Conservation (phyloP, 2,888 invertebrate species). For the Pristionchus japonicus region DNA sequence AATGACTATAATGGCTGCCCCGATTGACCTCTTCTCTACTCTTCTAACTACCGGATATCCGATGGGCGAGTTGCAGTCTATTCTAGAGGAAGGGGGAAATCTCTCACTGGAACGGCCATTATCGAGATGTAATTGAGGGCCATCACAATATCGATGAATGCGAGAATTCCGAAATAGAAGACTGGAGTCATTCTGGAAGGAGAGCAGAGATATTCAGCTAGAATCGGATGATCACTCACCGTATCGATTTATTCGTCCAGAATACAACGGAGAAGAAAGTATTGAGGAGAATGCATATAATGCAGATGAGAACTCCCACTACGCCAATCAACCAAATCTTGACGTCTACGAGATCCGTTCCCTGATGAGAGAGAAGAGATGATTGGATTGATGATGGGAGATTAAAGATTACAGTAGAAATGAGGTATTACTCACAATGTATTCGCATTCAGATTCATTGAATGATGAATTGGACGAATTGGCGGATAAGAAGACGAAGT, state of each 20-base stretch:
- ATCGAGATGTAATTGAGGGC: conserved; percentile 73
- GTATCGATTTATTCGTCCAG: conserved; percentile 35
- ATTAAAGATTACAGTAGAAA: no score
- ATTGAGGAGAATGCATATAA: conserved; percentile 71
- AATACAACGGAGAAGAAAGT: conserved; percentile 73
- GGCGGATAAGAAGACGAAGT: no score
- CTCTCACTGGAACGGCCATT: conserved; percentile 72
- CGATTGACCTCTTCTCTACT: neutral
- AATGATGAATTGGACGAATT: neutral
- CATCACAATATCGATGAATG: conserved; percentile 72
- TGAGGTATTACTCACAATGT: neutral
- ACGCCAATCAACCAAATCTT: conserved; percentile 72
- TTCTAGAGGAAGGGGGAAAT: neutral
- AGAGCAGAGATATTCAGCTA: no score
- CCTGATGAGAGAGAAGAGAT: conserved; percentile 56
- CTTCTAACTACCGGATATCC: neutral
- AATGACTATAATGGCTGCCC: neutral
- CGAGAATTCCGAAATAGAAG: conserved; percentile 73
- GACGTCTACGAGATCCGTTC: conserved; percentile 70
- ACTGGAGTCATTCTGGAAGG: conserved; percentile 64
- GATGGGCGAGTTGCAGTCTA: neutral
- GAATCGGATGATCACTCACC: neutral
- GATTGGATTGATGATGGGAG: neutral
- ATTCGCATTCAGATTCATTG: neutral
- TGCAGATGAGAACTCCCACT: conserved; percentile 68